Percentiles rank a stretch among this genome's conserved stretches.
Conservation (phyloP, 2,113 vertebrate species). For the Tachysurus vachellii region DNA sequence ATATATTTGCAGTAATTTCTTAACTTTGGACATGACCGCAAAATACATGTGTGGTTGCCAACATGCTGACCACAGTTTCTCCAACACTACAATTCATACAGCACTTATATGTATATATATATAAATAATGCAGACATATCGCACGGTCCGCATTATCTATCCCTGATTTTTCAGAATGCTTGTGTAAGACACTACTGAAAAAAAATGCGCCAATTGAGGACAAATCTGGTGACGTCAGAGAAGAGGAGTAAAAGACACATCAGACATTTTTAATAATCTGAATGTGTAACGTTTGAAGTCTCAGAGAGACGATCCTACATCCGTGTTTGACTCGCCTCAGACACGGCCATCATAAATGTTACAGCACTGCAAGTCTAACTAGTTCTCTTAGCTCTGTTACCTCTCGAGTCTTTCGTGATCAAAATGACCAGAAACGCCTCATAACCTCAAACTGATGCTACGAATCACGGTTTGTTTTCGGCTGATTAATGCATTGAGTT, state of each 20-base stretch:
- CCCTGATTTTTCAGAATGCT: no score
- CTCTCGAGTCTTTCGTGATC: background rate
- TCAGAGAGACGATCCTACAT: background rate
- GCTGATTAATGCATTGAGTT: constrained; percentile 6
- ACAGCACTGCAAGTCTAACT: background rate
- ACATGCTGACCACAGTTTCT: no score
- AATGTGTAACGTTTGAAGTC: no score
- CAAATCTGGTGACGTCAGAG: background rate
- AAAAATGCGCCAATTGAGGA: no score
- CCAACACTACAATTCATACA: no score
- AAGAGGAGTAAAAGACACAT: background rate
- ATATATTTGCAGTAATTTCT: background rate
- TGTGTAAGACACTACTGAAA: background rate
- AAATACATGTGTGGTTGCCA: no score
- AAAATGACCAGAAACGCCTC: background rate
- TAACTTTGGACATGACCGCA: no score
- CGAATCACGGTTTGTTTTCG: background rate
- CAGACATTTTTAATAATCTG: background rate
- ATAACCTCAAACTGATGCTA: background rate
- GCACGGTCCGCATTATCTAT: background rate
- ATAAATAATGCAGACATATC: no score
- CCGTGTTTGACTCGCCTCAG: background rate
- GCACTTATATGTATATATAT: no score
- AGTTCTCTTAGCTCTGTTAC: background rate
- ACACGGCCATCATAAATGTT: background rate